Evolutionary conservation across 2,888 invertebrate genomes (phyloP).

Genomic region (Drosophila prolongata): DNA sequence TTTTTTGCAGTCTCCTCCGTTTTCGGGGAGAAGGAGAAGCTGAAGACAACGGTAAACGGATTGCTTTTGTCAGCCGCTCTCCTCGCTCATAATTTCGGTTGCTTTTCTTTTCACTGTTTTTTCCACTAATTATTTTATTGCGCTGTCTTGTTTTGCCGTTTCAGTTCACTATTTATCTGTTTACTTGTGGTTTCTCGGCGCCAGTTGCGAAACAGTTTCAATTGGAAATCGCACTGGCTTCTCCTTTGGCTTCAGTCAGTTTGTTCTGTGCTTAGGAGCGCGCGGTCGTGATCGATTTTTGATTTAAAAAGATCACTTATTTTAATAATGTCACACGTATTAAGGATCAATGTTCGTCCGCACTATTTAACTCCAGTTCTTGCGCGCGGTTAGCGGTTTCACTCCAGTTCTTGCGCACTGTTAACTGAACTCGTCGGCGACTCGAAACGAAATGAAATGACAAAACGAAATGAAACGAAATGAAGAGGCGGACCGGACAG

Average conservation of each 20-base stretch:
- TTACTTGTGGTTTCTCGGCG: conserved; percentile 13
- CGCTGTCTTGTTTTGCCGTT: not conserved
- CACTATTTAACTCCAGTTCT: too few relatives aligned
- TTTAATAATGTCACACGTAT: too few relatives aligned
- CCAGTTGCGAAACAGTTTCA: conserved; percentile 4
- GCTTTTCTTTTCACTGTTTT: not conserved
- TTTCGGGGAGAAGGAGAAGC: conserved; percentile 20
- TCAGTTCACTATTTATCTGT: conserved; percentile 7
- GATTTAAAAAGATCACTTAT: too few relatives aligned
- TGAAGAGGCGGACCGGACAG: not conserved
- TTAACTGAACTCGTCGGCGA: not conserved
- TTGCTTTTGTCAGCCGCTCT: conserved; percentile 11
- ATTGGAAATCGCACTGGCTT: conserved; percentile 1
- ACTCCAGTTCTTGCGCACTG: too few relatives aligned
- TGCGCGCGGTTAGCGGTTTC: too few relatives aligned
- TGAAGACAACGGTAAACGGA: conserved; percentile 23
- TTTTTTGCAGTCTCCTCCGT: conserved; percentile 64
- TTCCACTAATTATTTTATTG: conserved; percentile 1
- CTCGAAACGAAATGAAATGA: not conserved
- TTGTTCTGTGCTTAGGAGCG: too few relatives aligned
- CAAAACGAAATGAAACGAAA: not conserved
- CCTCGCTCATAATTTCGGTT: conserved; percentile 10
- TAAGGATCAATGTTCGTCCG: too few relatives aligned
- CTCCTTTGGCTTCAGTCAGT: not conserved
- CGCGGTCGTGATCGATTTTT: too few relatives aligned